Conservation (phyloP, 2,113 vertebrate species). For the Seriola dumerili region DNA sequence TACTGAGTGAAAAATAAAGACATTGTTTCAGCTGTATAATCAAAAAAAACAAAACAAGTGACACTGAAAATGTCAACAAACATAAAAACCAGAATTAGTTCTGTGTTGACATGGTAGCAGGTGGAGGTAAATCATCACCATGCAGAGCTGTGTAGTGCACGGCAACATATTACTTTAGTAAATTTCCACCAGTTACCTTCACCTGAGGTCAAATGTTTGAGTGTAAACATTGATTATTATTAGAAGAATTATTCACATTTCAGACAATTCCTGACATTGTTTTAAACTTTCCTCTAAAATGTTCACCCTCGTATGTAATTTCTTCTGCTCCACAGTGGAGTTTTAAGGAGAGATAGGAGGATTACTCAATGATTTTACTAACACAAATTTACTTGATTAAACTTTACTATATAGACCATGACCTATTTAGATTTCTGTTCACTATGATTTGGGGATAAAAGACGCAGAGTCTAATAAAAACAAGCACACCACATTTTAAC, state of each 20-base stretch:
- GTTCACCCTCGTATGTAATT: background rate
- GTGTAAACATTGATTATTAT: conserved; percentile 12
- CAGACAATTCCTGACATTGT: background rate
- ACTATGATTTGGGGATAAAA: no score
- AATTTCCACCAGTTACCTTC: background rate
- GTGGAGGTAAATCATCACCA: conserved; percentile 7
- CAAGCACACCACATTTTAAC: no score
- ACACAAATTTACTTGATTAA: background rate
- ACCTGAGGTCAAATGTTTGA: conserved; percentile 7
- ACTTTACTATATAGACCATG: background rate
- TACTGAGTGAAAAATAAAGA: background rate
- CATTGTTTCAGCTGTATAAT: background rate
- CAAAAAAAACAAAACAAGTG: background rate
- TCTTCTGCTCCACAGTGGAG: background rate
- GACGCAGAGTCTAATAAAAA: no score
- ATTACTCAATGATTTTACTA: background rate
- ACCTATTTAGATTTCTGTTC: no score
- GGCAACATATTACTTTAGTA: background rate
- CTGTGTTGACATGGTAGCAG: background rate
- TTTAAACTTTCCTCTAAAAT: background rate
- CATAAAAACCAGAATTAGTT: conserved; percentile 4
- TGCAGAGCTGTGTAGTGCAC: background rate
- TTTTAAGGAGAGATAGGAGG: conserved; percentile 30
- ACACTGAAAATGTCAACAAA: background rate
- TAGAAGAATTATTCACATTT: background rate